phyloP scores from a whole-genome alignment of 2,888 invertebrate species.

The Ornithoptera alexandrae region DNA sequence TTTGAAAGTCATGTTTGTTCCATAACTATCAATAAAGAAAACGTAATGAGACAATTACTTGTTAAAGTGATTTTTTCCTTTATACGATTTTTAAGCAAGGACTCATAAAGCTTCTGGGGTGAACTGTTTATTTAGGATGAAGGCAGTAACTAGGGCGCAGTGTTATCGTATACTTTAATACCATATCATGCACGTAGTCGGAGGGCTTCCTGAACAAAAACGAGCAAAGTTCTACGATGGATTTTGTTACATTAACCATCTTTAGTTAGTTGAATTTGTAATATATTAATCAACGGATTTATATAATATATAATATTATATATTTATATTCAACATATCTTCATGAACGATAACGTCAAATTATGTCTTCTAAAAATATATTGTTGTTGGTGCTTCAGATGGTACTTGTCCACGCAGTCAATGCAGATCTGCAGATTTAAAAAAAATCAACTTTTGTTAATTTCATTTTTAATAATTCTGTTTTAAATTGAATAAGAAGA shows the following conservation, averaged over 20 bases:
- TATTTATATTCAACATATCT: too few species aligned
- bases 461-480: too few species aligned
- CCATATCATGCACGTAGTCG: constrained; percentile 5
- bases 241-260: neutral
- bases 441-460: too few species aligned
- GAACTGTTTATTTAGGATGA: constrained; percentile 66
- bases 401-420: too few species aligned
- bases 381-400: too few species aligned
- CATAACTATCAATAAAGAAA: neutral
- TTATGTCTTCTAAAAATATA: too few species aligned
- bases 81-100: neutral
- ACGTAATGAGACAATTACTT: neutral
- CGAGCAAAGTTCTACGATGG: constrained; percentile 7
- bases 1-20: neutral
- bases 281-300: too few species aligned
- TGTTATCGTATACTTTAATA: constrained; percentile 31
- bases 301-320: too few species aligned
- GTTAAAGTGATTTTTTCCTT: neutral
- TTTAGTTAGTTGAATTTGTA: too few species aligned
- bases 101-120: constrained; percentile 39
- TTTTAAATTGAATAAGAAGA: too few species aligned
- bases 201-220: constrained; percentile 13
- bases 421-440: too few species aligned
- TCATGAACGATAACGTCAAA: too few species aligned
- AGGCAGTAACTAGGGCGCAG: constrained; percentile 57